Percentiles rank a stretch among this genome's conserved stretches.
Conservation (phyloP, 2,113 vertebrate species). For the Myotis davidii region DNA sequence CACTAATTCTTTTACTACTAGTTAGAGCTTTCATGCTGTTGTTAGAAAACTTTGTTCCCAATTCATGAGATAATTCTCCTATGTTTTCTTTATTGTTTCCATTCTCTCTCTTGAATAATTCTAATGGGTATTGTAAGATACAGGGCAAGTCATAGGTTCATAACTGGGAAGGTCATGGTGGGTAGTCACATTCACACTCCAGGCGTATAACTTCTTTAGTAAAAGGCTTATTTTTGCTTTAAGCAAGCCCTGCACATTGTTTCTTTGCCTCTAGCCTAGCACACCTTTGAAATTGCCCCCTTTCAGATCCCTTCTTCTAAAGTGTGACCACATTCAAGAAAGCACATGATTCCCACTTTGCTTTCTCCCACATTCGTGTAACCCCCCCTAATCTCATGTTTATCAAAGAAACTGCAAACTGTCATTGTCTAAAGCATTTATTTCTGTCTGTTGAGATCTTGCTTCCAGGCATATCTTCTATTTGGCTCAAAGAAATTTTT, state of each 20-base stretch:
- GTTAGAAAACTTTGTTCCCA: neutral
- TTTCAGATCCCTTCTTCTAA: neutral
- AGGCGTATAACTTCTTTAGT: neutral
- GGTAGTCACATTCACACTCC: neutral
- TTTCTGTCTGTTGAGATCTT: neutral
- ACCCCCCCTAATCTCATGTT: neutral
- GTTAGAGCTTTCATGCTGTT: neutral
- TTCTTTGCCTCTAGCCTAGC: neutral
- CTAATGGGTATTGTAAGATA: neutral
- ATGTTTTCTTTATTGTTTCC: neutral
- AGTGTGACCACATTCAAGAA: neutral
- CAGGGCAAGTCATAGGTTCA: neutral
- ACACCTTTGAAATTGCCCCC: neutral
- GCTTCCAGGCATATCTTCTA: neutral
- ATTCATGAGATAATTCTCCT: constrained; percentile 1
- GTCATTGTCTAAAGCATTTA: neutral
- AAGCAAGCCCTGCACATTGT: neutral
- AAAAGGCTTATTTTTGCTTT: neutral
- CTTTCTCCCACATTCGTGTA: neutral
- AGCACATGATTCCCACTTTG: neutral
- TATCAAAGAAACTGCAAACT: neutral
- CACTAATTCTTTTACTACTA: neutral
- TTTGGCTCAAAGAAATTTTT: neutral
- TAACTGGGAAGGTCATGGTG: neutral
- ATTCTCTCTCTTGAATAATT: neutral